Base-by-base conservation (phyloP, 2,113 vertebrate genomes). In the Phyllopteryx taeniolatus region DNA sequence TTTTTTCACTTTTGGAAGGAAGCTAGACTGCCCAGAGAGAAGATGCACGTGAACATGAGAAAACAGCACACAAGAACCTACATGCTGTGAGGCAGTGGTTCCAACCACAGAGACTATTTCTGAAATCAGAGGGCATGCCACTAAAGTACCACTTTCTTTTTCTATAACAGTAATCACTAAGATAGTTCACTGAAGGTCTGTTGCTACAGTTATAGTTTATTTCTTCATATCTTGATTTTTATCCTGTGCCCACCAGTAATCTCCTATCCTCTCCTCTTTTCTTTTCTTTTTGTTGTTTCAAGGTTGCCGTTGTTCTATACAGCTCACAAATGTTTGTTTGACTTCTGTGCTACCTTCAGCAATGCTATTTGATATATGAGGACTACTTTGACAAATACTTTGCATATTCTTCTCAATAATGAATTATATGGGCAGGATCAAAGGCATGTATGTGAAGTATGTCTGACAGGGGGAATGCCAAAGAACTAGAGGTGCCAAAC, bases 331-430 rank as follows among this genome's bases (percentile, higher is more conserved):
- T 27, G 74, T 63, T 77, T 27, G 74, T 63, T 77, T 80, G 71
- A 82, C 85, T 78, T 79, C 53, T 72, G 54, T 54, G 73, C 79
- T 72, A 74, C 77, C 72, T 81, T 77, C 79, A 79, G 63, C 72
- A 74, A n/a, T 73, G 74, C 17, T 54, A 73, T 75, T 77, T 84
- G 66, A 72, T 63, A 78, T 54, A 76, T 69, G 77, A 82, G 62
- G 72, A 83, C 61, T 88, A 86, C 75, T 82, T 67, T 74, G 44
- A 76, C 87, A 89, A 86, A 88, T 90, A 89, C 88, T 90, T 85
- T 90, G 89, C 86, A 92, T 89, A 89, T 90, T 80, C 75, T 71
- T 65, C 78, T 91, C 79, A 88, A 90, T 91, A 88, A 92, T 90
- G 84, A 83, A 91, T 83, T 73, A 67, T 67, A 39, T 70, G 80